Conservation (phyloP, 2,113 vertebrate genomes). For the Pachyramphus minor region DNA sequence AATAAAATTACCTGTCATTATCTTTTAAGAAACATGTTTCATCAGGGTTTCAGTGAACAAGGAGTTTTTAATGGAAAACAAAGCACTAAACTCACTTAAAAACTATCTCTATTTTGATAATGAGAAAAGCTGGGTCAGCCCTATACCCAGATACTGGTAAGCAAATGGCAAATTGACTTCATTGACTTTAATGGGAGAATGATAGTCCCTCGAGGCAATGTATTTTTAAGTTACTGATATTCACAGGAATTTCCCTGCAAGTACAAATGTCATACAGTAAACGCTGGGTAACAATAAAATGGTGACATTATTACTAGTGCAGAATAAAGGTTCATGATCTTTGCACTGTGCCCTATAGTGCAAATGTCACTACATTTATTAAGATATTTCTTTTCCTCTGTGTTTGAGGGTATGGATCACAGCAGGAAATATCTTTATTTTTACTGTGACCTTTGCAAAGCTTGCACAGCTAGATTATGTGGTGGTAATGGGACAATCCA, state of each 20-base stretch:
- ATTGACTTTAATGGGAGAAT: neutral
- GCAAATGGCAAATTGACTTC: neutral
- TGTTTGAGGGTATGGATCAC: conserved; percentile 29
- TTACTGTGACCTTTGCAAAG: conserved; percentile 55
- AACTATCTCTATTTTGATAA: neutral
- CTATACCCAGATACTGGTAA: neutral
- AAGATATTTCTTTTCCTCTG: conserved; percentile 17
- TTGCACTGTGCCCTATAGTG: conserved; percentile 56
- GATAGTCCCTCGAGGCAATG: neutral
- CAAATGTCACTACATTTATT: conserved; percentile 61
- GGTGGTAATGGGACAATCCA: conserved; percentile 23
- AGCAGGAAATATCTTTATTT: conserved; percentile 42
- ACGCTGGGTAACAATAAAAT: conserved; percentile 22
- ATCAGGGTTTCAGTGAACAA: neutral
- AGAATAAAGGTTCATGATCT: conserved; percentile 54
- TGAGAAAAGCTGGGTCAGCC: neutral
- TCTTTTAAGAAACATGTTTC: neutral
- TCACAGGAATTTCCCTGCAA: conserved; percentile 38
- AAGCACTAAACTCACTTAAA: neutral
- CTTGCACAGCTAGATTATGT: neutral
- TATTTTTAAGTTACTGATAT: conserved; percentile 56
- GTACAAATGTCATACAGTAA: conserved; percentile 41
- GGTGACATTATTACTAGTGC: conserved; percentile 43
- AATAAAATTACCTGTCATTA: neutral
- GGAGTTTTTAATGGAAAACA: neutral